Conservation (phyloP, 2,797 vertebrate genomes). For the Echiichthys vipera region DNA sequence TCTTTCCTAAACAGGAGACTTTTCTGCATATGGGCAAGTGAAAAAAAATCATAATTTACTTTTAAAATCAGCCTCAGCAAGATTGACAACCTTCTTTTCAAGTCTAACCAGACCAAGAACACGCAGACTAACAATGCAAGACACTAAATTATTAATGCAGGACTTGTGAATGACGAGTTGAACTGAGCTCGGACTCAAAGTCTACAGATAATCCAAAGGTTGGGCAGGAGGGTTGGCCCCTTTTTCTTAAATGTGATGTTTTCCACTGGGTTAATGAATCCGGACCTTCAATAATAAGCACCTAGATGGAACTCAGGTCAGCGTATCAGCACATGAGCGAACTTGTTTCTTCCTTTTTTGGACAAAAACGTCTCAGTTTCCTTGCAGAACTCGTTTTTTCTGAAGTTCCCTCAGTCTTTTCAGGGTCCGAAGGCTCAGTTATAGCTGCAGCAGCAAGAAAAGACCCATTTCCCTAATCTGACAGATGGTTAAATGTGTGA, state of each 20-base stretch:
- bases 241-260: neutral
- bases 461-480: slow-evolving; percentile 15
- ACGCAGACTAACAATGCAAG: too few species aligned
- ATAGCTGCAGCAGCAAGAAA: slow-evolving; percentile 14
- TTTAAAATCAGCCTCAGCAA: too few species aligned
- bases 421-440: neutral
- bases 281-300: neutral
- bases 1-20: neutral
- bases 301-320: neutral
- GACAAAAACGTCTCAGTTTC: neutral
- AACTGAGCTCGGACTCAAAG: too few species aligned
- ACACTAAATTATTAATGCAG: too few species aligned
- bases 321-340: too few species aligned
- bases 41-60: neutral
- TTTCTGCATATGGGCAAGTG: neutral
- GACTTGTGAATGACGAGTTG: too few species aligned
- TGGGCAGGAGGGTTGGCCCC: too few species aligned
- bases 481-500: slow-evolving; percentile 41
- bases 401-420: neutral
- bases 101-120: too few species aligned
- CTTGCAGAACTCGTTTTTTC: neutral
- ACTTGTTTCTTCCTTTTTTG: neutral
- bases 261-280: neutral
- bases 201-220: too few species aligned
- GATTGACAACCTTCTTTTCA: too few species aligned